Evolutionary conservation across 2,888 invertebrate species (phyloP).

Genomic region (Germaria angustata): DNA sequence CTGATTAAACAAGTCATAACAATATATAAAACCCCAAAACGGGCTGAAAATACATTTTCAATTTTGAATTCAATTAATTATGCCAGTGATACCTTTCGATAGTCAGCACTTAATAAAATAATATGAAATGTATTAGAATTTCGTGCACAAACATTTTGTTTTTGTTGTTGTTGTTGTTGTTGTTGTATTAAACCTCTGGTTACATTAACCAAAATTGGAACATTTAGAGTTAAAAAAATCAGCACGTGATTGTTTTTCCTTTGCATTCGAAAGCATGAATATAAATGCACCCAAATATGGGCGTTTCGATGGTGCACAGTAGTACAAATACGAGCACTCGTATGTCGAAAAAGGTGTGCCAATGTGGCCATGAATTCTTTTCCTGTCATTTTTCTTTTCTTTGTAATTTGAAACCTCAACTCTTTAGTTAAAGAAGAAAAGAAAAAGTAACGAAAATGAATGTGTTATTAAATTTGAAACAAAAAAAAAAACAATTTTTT

Average conservation of each 20-base stretch:
- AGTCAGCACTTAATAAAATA: constrained; percentile 8
- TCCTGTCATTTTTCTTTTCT: not conserved
- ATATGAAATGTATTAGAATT: not conserved
- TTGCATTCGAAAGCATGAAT: not conserved
- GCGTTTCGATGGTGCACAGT: not conserved
- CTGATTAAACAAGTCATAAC: constrained; percentile 33
- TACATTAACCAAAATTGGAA: constrained; percentile 12
- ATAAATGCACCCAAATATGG: not conserved
- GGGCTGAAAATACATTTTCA: not conserved
- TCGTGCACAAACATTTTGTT: not conserved
- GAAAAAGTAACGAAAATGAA: not conserved
- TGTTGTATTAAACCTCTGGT: not conserved
- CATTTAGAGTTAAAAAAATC: not conserved
- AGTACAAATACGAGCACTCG: not conserved
- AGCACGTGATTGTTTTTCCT: constrained; percentile 20
- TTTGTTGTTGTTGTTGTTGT: not conserved
- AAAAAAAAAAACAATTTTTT: no score
- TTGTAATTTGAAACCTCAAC: not conserved
- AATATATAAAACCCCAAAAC: not conserved
- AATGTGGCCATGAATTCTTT: constrained; percentile 46
- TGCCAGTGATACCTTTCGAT: constrained; percentile 5
- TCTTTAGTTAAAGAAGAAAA: not conserved
- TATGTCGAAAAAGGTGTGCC: constrained; percentile 54
- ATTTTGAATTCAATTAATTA: constrained; percentile 21
- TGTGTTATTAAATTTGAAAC: not conserved